Conservation (phyloP, 2,113 vertebrate species). For the Morone chrysops region DNA sequence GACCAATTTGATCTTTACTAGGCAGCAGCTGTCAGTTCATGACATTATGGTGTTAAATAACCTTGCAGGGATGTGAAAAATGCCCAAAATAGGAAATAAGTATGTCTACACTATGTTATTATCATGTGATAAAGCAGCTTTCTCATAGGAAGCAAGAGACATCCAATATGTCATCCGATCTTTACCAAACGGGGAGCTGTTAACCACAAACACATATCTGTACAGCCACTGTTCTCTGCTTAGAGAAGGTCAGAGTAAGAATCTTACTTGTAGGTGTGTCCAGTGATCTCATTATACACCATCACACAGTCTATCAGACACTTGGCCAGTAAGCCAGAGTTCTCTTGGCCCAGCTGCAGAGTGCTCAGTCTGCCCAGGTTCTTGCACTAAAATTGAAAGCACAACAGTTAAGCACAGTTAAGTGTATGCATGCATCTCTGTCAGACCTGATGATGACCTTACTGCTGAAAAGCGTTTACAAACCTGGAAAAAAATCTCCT, state of each 20-base stretch:
- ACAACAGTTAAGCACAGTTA: not conserved
- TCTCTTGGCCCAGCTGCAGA: conserved; percentile 96
- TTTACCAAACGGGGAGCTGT: not conserved
- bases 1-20: not conserved
- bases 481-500: conserved; percentile 98
- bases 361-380: conserved; percentile 98
- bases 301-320: conserved; percentile 98
- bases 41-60: not conserved
- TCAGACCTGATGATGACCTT: not conserved
- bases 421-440: not conserved
- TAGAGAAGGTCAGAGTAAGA: not conserved
- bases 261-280: conserved; percentile 95
- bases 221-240: not conserved
- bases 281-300: conserved; percentile 98
- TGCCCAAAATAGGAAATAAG: not conserved
- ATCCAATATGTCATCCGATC: not conserved
- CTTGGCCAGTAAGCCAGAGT: conserved; percentile 96
- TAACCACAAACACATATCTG: not conserved
- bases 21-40: not conserved
- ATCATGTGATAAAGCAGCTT: not conserved
- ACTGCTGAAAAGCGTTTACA: conserved; percentile 46
- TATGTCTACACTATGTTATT: not conserved
- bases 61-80: not conserved
- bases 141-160: not conserved
- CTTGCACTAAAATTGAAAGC: conserved; percentile 87